These are phyloP conservation scores for Nyctereutes procyonoides DNA, from an alignment of 2,113 vertebrate species.

Conservation along the genomic window DNA sequence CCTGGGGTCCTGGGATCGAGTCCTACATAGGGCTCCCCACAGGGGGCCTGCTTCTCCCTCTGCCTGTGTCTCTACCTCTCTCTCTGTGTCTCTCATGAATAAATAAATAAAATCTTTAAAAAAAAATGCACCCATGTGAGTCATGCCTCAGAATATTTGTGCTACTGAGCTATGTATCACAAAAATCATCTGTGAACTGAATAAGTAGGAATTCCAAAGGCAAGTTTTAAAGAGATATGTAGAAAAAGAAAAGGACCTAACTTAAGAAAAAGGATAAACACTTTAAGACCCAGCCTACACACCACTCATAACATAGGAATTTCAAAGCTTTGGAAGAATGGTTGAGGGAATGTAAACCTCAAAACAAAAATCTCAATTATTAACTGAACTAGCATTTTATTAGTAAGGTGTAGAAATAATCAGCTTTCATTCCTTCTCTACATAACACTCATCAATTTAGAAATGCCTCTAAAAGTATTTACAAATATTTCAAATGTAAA, in stretches of 20 bases:
- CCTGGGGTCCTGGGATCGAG: too few species aligned
- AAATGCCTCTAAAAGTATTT: constrained; percentile 19
- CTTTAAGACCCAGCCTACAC: neutral
- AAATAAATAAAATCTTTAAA: too few species aligned
- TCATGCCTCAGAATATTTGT: neutral
- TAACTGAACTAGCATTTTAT: constrained; percentile 45
- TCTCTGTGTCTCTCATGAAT: too few species aligned
- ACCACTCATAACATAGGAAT: neutral
- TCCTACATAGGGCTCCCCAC: too few species aligned
- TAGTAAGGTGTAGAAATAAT: neutral
- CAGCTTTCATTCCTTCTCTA: neutral
- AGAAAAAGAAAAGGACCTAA: neutral
- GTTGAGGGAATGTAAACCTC: neutral
- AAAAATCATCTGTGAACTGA: neutral
- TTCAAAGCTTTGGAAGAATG: neutral
- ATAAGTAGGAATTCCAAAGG: neutral
- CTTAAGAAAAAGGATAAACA: neutral
- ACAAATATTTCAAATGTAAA: constrained; percentile 16
- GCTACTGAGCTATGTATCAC: neutral
- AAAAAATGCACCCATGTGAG: neutral
- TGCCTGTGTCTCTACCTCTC: too few species aligned
- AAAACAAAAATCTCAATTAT: constrained; percentile 18
- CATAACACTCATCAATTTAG: neutral
- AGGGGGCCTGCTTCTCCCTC: too few species aligned
- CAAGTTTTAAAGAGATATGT: neutral